Evolutionary conservation across 2,797 vertebrate genomes (phyloP).

Genomic region (Lacerta bilineata): DNA sequence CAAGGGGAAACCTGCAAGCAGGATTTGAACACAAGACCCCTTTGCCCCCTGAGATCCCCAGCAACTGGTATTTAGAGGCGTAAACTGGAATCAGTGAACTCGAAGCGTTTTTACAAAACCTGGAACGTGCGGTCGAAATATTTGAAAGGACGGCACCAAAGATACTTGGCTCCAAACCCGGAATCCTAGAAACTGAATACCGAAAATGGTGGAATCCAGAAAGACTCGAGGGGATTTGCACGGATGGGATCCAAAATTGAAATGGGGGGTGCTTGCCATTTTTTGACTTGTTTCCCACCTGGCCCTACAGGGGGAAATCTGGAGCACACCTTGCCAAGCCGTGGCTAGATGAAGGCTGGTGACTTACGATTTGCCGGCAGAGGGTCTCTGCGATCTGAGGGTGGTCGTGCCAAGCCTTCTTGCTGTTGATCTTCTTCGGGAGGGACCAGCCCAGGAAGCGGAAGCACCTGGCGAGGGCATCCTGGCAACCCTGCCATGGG

Average conservation of each 20-base stretch:
- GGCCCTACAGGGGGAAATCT: rapidly evolving
- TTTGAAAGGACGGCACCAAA: neutral
- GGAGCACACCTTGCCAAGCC: no score
- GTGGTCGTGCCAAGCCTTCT: constrained; percentile 67
- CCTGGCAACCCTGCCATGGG: constrained; percentile 6
- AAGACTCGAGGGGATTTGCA: neutral
- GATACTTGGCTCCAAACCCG: neutral
- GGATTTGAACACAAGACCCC: no score
- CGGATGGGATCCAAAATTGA: no score
- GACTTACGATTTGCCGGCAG: constrained; percentile 71
- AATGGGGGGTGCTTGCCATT: neutral
- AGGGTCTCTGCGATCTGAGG: constrained; percentile 43
- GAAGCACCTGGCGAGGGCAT: constrained; percentile 26
- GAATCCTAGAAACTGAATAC: neutral
- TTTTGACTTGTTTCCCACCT: no score
- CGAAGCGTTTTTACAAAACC: neutral
- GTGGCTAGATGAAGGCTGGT: constrained; percentile 11
- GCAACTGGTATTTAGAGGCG: no score
- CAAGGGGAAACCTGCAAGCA: no score
- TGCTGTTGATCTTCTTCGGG: constrained; percentile 58
- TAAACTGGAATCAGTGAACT: no score
- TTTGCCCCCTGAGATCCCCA: no score
- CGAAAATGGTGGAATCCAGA: neutral
- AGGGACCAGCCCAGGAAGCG: constrained; percentile 71
- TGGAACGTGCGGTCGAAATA: neutral